Evolutionary conservation across 2,888 invertebrate genomes (phyloP), one percentile per base, ranked within the genome.

Genomic region (Platycheirus rosarum): DNA sequence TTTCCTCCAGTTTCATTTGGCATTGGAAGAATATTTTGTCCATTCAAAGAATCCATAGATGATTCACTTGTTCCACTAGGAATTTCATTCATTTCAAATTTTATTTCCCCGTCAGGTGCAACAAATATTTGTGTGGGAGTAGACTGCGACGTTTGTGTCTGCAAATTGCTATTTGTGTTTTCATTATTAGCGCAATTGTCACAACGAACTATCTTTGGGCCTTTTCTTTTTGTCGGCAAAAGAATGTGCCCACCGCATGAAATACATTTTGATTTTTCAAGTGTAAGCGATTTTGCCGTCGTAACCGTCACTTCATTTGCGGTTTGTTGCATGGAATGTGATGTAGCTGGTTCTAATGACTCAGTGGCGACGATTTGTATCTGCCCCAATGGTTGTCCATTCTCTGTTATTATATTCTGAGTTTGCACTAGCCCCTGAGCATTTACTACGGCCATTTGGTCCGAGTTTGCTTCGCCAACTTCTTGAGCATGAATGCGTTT

Each of bases 401-500:
- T 90, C 37, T 90, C 89, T 1, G 89, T 87, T 7, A 91, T 89
- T 9, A 91, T 88, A 73, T 90, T 90, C 77, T 91, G 91, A 1
- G 90, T 88, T 80, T 90, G 90, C 44, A 90, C 89, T 35, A 89
- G 85, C 0, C 90, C 89, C 84, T 90, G 91, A 0, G 93, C 91
- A 84, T 88, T 89, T 18, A 93, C 93, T 23, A 93, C 93, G 11
- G 93, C 91, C 82, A 93, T 93, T 60, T 92, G 91, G 40, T 89
- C 89, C 49, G 88, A 87, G 32, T 86, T 86, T 13, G 85, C 86
- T 84, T 89, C 92, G 86, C 92, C 91, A 85, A 92, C 93, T 11
- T 90, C 90, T 86, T 93, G 93, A 75, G 94, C 93, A 88, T 96
- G 96, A 87, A 95, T 94, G 85, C 96, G 93, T 91, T 96, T 97